Base-by-base conservation (phyloP, 2,113 vertebrate genomes). In the Nibea coibor region DNA sequence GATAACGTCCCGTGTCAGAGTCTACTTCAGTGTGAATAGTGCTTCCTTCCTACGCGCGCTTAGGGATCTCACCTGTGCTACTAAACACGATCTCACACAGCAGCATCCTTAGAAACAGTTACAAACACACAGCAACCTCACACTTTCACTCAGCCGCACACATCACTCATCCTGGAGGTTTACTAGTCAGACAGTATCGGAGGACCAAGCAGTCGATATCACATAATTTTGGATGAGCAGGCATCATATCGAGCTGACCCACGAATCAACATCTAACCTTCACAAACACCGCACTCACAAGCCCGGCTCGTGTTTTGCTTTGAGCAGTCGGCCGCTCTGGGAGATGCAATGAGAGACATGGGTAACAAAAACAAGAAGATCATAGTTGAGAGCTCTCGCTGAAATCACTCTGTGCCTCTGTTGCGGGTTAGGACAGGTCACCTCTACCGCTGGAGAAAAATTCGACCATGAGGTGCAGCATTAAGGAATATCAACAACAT, bases 131-230 rank as follows among this genome's bases (percentile, higher is more conserved):
- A 35, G 54, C 28, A 62, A 16, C 54, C 7, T 53, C 58, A 15
- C 45, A 42, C 45, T 35, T 69, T 80, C 62, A 51, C 62, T 81
- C 71, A 79, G 45, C 19, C 35, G 58, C 58, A 70, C 63, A 42
- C 53, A 70, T 71, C 80, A 54, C 54, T 42, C 31, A 51, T 61
- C 64, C 59, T 35, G 8, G 31, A 71, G n/a, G 63, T 66, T 63
- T 64, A 51, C 16, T 56, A 58, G 56, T 57, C 67, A 76, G 31
- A 64, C 39, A 8, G 80, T 22, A 81, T 50, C 45, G 75, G 71
- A 77, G 76, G 48, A 82, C 72, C 74, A 89, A 77, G 50, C 78
- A 80, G 68, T 85, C 75, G 0, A 90, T 90, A 86, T 31, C 50
- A 54, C 69, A 65, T 50, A 75, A 75, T 62, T 84, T 28, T 74